phyloP scores from a whole-genome alignment of 1,140 invertebrate genomes.

The Ridgeia piscesae region DNA sequence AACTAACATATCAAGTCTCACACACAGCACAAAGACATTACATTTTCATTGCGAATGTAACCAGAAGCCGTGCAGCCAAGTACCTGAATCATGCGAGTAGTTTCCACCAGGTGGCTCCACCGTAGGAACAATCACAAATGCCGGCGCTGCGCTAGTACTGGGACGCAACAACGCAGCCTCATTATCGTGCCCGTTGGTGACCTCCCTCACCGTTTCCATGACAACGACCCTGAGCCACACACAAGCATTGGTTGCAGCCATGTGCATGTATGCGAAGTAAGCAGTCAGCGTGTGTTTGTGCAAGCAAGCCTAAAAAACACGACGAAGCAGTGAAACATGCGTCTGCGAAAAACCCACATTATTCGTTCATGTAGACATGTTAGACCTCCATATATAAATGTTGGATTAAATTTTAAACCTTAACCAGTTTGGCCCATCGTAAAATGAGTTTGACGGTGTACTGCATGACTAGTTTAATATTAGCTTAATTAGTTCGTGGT shows the following conservation, averaged over 20 bases:
- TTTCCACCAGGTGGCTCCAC: neutral
- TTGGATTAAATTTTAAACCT: too few relatives aligned
- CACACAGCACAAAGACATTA: neutral
- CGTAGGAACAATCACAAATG: neutral
- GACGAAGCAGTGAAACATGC: neutral
- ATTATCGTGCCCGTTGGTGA: neutral
- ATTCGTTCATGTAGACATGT: too few relatives aligned
- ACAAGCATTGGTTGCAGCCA: constrained; percentile 95
- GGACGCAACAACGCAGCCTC: neutral
- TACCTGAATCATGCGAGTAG: neutral
- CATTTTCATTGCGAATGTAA: neutral
- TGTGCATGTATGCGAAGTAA: constrained; percentile 95
- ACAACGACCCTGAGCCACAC: constrained; percentile 95
- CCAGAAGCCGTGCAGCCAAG: neutral
- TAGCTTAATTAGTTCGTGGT: too few relatives aligned
- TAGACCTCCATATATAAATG: too few relatives aligned
- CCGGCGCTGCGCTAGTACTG: neutral
- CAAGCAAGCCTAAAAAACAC: constrained; percentile 78
- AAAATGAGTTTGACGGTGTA: too few relatives aligned
- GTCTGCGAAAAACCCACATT: neutral
- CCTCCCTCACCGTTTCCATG: constrained; percentile 66
- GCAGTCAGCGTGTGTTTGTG: constrained; percentile 96
- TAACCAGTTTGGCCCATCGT: too few relatives aligned
- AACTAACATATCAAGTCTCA: too few relatives aligned
- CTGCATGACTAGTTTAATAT: too few relatives aligned